A percentile compares a stretch with the other conserved stretches of the same genome.
Conservation (phyloP, 2,888 invertebrate genomes). For the Megamerina dolium region DNA sequence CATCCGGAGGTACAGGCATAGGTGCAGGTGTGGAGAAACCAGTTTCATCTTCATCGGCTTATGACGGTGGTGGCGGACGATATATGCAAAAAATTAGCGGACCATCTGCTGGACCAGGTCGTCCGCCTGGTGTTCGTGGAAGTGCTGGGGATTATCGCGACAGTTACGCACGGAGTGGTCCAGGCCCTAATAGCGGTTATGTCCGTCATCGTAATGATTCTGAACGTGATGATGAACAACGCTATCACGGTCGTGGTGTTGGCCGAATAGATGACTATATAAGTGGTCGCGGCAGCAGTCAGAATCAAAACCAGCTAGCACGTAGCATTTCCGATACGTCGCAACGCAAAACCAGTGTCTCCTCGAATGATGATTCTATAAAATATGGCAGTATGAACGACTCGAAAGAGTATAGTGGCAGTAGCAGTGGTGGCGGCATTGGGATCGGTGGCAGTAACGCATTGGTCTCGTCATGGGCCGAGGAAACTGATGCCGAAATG, state of each 20-base stretch:
- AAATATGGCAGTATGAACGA: constrained; percentile 26
- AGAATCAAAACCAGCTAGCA: constrained; percentile 34
- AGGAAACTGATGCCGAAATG: constrained; percentile 47
- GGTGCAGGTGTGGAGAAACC: constrained; percentile 32
- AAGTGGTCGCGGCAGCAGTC: constrained; percentile 18
- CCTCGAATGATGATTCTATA: constrained; percentile 41
- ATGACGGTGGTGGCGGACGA: constrained; percentile 29
- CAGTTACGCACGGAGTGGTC: constrained; percentile 28
- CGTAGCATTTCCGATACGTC: constrained; percentile 51
- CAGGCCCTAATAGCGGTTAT: constrained; percentile 19
- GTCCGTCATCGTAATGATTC: constrained; percentile 31
- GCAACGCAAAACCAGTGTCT: constrained; percentile 48
- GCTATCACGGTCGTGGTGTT: constrained; percentile 26
- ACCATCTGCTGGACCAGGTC: constrained; percentile 12
- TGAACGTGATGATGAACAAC: constrained; percentile 32
- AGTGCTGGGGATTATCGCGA: constrained; percentile 29
- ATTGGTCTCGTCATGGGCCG: constrained; percentile 50
- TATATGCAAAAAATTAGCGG: constrained; percentile 32
- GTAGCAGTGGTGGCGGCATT: constrained; percentile 13
- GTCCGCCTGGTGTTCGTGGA: constrained; percentile 12
- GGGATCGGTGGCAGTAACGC: constrained; percentile 22
- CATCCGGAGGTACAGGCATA: too few relatives aligned
- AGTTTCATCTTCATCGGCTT: constrained; percentile 33
- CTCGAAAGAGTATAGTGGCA: constrained; percentile 20
- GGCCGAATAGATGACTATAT: constrained; percentile 26